Percentiles rank a stretch among this genome's conserved stretches.
Evolutionary conservation across 2,797 vertebrate species (phyloP).

Genomic region (Onychomys torridus): DNA sequence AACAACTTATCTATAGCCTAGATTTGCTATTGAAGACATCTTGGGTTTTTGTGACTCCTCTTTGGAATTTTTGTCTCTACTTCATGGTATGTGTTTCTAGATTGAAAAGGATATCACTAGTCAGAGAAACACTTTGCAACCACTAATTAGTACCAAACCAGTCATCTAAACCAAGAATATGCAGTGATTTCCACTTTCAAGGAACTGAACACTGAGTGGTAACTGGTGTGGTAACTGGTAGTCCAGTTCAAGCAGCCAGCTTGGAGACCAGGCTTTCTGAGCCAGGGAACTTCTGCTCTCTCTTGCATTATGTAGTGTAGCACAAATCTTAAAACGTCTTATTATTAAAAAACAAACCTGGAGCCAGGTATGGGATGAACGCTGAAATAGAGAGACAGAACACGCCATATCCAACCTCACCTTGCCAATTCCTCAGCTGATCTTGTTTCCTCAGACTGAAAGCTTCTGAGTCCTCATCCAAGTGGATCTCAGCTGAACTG

Average conservation of each 20-base stretch:
- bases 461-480: too few species aligned
- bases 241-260: neutral
- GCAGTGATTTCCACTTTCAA: neutral
- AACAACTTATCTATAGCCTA: neutral
- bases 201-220: neutral
- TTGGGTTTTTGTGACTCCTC: neutral
- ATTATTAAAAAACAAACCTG: too few species aligned
- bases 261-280: neutral
- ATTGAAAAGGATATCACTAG: neutral
- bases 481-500: too few species aligned
- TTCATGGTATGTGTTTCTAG: neutral
- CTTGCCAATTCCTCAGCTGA: too few species aligned
- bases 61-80: neutral
- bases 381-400: too few species aligned
- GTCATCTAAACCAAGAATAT: neutral
- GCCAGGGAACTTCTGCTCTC: neutral
- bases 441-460: too few species aligned
- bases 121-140: neutral
- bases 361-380: too few species aligned
- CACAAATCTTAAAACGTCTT: too few species aligned
- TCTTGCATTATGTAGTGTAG: neutral
- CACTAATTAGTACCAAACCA: neutral
- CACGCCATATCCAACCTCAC: too few species aligned
- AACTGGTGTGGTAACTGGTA: neutral
- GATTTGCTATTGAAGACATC: neutral